Conservation (phyloP, 2,797 vertebrate genomes). For the Gallirallus australis region DNA sequence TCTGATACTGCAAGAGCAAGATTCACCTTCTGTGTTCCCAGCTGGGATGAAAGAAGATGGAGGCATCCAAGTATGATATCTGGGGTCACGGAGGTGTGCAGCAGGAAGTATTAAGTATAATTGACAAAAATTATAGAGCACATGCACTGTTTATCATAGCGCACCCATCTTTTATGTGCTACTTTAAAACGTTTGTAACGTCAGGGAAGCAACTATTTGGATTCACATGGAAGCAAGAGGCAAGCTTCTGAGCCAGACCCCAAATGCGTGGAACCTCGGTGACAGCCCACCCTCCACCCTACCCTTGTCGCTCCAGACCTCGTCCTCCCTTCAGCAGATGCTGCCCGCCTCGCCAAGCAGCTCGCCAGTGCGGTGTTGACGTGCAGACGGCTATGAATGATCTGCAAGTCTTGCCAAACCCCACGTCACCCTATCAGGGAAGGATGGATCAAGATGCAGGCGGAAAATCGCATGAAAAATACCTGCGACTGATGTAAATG, state of each 20-base stretch:
- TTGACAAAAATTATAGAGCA: not conserved
- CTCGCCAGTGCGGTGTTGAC: not conserved
- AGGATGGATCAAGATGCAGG: not conserved
- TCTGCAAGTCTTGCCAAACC: not conserved
- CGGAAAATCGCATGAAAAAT: slow-evolving; percentile 16
- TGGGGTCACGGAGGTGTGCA: not conserved
- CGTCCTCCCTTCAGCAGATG: not conserved
- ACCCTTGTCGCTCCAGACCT: not conserved
- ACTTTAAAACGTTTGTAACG: not conserved
- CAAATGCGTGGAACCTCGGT: not conserved
- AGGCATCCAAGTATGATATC: not conserved
- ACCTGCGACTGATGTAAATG: slow-evolving; percentile 8
- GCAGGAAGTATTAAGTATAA: not conserved
- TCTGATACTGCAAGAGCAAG: not conserved
- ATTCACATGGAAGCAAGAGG: not conserved
- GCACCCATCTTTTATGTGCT: not conserved
- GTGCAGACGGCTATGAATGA: not conserved
- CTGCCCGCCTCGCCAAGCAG: not conserved
- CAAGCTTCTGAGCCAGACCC: not conserved
- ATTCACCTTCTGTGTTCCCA: slow-evolving; percentile 29
- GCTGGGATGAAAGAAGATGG: not conserved
- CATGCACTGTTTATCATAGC: not conserved
- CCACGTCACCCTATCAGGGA: not conserved
- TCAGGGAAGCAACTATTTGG: not conserved
- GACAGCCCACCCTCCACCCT: not conserved